Base-by-base conservation (phyloP, 1,140 invertebrate genomes). In the Kradibia gibbosae region DNA sequence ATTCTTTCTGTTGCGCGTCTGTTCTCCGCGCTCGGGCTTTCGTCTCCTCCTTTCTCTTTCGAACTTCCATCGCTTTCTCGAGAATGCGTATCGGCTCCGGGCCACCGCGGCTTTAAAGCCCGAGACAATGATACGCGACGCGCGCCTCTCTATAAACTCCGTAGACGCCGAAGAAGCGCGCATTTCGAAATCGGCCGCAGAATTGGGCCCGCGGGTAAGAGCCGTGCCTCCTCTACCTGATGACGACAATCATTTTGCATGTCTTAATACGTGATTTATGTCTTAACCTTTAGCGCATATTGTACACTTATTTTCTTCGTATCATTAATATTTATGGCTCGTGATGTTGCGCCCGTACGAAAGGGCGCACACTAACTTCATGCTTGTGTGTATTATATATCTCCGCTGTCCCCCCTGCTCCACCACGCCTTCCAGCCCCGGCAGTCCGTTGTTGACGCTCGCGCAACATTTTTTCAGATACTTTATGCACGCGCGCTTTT, bases 221-320 rank as follows among this genome's bases (percentile, higher is more conserved):
- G 22, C 39, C 28, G 42, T 45, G 36, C 48, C 42, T 67, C n/a
- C 45, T n/a, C n/a, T 20, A 22, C 22, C 45, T 48, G 17, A 7
- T 7, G 28, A 39, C 62, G 50, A 13, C 62, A 62, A 78, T 48
- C 4, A 53, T 25, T 78, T 71, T 78, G 77, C 77, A 73, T 80
- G 70, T 73, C 67, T 36, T 28, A 53, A 80, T 80, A 75, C 53
- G 72, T 81, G 72, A 81, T 75, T 81, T 81, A 81, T 67, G 55
- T 48, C 60, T 81, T 42, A 67, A 70, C 72, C 57, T 75, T 81
- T 75, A 75, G 45, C 45, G 45, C 78, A 42, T 36, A 50, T 78
- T 70, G 36, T 72, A 45, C 50, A 31, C 22, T 53, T 45, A 45
- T 57, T n/a, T n/a, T 34, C 31, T 55, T 55, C 25, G 31, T 65